These are phyloP conservation scores for Flabesymbios commensalis DNA, from an alignment of 2,888 invertebrate genomes.

Conservation along the genomic window DNA sequence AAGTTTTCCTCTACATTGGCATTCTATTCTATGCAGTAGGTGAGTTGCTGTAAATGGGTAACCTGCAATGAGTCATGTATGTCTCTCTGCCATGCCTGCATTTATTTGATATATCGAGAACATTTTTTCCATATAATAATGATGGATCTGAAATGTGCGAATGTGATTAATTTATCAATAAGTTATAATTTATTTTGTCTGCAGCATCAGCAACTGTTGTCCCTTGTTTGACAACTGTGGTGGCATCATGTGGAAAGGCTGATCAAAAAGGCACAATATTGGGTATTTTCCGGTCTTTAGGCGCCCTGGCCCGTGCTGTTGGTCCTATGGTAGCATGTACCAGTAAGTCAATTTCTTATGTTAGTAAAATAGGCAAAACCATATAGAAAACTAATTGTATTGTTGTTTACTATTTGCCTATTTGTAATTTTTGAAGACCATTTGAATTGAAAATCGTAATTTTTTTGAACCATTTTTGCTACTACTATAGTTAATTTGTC, in stretches of 20 bases:
- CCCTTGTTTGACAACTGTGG: conserved; percentile 90
- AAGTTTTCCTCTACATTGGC: conserved; percentile 75
- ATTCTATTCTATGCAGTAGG: conserved; percentile 87
- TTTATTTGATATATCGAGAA: not conserved
- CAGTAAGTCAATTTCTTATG: conserved; percentile 64
- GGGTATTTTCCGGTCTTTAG: conserved; percentile 91
- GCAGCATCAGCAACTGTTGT: conserved; percentile 78
- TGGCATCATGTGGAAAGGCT: conserved; percentile 76
- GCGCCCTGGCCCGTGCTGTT: conserved; percentile 87
- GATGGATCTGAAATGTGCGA: not conserved
- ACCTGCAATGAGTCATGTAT: not conserved
- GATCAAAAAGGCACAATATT: conserved; percentile 90
- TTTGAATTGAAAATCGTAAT: not conserved
- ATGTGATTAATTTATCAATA: not conserved
- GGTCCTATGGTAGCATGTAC: conserved; percentile 88
- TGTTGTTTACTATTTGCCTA: not conserved
- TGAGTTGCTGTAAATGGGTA: conserved; percentile 65
- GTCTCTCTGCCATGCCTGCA: not conserved
- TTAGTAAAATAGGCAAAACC: not conserved
- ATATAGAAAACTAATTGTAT: not conserved
- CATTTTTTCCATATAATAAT: not conserved
- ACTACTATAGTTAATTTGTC: not conserved
- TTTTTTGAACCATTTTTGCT: too few species aligned
- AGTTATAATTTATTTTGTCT: not conserved
- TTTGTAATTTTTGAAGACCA: not conserved